Evolutionary conservation across 2,888 invertebrate species (phyloP).

Genomic region (Amiota communis): DNA sequence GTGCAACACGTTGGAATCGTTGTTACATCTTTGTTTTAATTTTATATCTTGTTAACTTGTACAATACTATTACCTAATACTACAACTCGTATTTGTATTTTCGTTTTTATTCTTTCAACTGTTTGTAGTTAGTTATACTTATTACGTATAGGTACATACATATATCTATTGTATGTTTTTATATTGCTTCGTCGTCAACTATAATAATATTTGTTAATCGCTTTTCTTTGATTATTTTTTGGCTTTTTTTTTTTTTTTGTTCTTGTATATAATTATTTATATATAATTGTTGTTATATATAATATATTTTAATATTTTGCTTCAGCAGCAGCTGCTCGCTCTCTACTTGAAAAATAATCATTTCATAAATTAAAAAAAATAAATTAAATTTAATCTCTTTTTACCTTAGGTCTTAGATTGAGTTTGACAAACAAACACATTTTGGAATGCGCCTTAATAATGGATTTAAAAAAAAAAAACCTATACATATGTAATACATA

Average conservation of each 20-base stretch:
- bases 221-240: neutral
- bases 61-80: neutral
- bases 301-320: neutral
- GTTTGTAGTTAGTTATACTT: too few relatives aligned
- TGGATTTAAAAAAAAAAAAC: slow-evolving; percentile 62
- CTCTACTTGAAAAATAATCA: neutral
- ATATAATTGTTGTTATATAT: neutral
- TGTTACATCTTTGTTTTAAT: neutral
- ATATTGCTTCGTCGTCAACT: neutral
- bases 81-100: neutral
- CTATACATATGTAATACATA: slow-evolving; percentile 43
- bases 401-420: slow-evolving; percentile 61
- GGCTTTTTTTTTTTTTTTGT: neutral
- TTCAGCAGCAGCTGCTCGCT: neutral
- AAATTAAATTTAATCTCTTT: slow-evolving; percentile 48
- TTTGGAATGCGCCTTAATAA: slow-evolving; percentile 65
- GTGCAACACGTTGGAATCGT: too few relatives aligned
- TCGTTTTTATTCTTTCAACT: too few relatives aligned
- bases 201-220: neutral
- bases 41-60: neutral
- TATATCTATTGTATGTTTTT: neutral
- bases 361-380: slow-evolving; percentile 8
- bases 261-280: neutral
- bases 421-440: slow-evolving; percentile 55
- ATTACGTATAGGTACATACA: too few relatives aligned